Evolutionary conservation across 2,888 invertebrate species (phyloP).

Genomic region (Lamellibrachia columna): DNA sequence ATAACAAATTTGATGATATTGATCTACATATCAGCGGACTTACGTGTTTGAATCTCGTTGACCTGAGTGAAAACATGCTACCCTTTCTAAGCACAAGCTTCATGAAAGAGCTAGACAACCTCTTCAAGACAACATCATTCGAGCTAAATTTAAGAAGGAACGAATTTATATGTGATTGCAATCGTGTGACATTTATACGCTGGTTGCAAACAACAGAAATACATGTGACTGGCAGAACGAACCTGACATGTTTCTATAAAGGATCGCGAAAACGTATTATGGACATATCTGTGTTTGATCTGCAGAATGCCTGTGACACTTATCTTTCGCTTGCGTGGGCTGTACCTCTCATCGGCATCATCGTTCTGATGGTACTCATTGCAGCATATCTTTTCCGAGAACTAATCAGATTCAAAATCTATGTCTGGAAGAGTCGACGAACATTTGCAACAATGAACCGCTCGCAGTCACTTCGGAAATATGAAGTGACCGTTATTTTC

Average conservation of each 20-base stretch:
- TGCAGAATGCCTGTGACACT: background rate
- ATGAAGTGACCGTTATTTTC: background rate
- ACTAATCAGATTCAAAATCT: too few species aligned
- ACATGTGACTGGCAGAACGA: background rate
- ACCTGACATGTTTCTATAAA: background rate
- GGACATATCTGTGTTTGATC: background rate
- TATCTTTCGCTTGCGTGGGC: background rate
- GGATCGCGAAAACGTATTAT: background rate
- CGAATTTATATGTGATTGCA: background rate
- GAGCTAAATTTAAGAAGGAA: background rate
- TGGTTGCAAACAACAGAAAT: background rate
- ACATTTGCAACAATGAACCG: too few species aligned
- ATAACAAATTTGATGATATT: background rate
- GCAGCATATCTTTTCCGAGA: background rate
- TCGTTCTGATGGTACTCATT: background rate
- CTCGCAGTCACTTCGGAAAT: background rate
- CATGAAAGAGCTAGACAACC: background rate
- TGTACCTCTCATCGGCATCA: background rate
- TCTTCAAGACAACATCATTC: background rate
- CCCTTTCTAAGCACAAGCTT: background rate
- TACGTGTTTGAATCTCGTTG: background rate
- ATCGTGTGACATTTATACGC: background rate
- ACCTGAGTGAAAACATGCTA: background rate
- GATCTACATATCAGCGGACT: background rate
- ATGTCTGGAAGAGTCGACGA: too few species aligned